Evolutionary conservation across 2,797 vertebrate species (phyloP), one percentile per base, ranked within the genome.

Genomic region (Typhlichthys subterraneus): DNA sequence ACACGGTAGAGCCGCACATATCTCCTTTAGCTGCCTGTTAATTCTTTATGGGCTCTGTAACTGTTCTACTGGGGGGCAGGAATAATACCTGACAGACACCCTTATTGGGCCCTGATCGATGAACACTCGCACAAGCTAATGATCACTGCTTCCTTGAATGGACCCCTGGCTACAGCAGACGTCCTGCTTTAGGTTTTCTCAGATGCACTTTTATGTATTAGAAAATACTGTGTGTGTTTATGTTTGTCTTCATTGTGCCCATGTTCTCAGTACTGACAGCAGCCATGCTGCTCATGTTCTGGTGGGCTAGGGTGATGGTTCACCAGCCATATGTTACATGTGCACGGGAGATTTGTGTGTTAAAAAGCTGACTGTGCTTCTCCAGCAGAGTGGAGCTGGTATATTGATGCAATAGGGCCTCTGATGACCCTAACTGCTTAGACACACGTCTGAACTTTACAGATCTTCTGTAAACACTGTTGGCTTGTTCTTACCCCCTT

Each of bases 91-190:
- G 66, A 67, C 59, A 48, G 66, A 67, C 59, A 48, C 75, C 65
- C 70, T 70, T 59, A 53, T 54, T 54, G 59, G 52, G 54, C 57
- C 61, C 51, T 62, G 73, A 85, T 89, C 84, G 73, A 80, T 81
- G 63, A 64, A 54, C 8, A 3, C 61, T 61, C 17, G n/a, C 57
- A 56, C 63, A 50, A 78, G 69, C 54, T 84, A 68, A 79, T 56
- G n/a, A 71, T 73, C 69, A 81, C 68, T 53, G 53, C 62, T 76
- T 56, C 58, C 31, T 58, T 55, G 51, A 89, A 75, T 72, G 52
- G 49, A 76, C 63, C 61, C 13, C 52, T 53, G 58, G 57, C n/a
- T 19, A 63, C 72, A 49, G 53, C 57, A 74, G 69, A 62, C 67
- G 53, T 75, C 42, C 61, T 59, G 59, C 69, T 75, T 56, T 59